Evolutionary conservation across 2,113 vertebrate species (phyloP).

Genomic region (Columbina picui): DNA sequence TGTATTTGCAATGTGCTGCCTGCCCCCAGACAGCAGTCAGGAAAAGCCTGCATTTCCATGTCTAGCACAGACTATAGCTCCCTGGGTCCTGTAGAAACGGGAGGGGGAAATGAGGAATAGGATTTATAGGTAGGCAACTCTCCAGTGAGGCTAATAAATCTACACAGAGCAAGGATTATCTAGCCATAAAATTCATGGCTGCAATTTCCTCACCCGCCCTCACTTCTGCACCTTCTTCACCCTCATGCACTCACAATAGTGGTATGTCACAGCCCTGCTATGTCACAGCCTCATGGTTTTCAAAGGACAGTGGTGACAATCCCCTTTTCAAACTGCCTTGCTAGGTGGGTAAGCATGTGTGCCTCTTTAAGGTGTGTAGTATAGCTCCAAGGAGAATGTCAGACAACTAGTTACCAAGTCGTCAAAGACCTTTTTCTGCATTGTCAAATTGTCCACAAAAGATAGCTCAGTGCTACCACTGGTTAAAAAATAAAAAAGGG

Average conservation of each 20-base stretch:
- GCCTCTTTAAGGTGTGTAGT: neutral
- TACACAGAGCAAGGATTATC: neutral
- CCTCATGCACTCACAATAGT: neutral
- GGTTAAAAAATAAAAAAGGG: neutral
- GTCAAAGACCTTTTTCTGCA: neutral
- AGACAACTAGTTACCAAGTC: accelerated
- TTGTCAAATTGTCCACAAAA: neutral
- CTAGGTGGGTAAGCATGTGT: neutral
- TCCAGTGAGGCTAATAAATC: neutral
- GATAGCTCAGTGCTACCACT: neutral
- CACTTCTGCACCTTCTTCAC: accelerated
- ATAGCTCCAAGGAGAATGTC: neutral
- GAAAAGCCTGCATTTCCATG: neutral
- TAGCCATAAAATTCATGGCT: neutral
- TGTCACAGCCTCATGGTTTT: neutral
- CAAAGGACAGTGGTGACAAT: accelerated
- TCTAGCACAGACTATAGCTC: neutral
- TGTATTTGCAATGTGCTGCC: neutral
- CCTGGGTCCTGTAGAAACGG: neutral
- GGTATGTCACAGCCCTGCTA: neutral
- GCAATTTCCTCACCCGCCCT: neutral
- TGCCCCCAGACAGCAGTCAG: neutral
- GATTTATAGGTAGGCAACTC: neutral
- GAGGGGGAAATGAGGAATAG: neutral
- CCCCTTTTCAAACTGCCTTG: neutral